phyloP scores from a whole-genome alignment of 2,113 vertebrate species.

The Thalassoma bifasciatum region DNA sequence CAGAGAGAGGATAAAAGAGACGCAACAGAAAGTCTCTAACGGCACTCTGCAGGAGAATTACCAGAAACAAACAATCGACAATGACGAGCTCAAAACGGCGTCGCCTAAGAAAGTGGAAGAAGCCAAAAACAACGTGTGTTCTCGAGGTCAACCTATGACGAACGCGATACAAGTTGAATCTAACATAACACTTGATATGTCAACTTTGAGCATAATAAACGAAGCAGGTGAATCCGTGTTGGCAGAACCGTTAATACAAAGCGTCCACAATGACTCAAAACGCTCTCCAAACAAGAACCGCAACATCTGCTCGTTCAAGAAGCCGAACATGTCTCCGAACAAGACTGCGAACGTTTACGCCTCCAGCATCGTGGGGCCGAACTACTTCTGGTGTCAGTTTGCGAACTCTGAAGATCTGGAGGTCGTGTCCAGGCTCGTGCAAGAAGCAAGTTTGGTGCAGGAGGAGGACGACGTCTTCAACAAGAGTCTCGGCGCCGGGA shows the following conservation, averaged over 20 bases:
- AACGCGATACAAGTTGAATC: too few relatives aligned
- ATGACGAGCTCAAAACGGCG: not conserved
- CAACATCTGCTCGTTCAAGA: slow-evolving; percentile 51
- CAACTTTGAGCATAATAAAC: not conserved
- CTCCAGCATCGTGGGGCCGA: slow-evolving; percentile 80
- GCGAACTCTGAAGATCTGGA: slow-evolving; percentile 74
- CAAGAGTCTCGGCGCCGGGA: slow-evolving; percentile 71
- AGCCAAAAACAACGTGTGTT: not conserved
- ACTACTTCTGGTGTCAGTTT: slow-evolving; percentile 88
- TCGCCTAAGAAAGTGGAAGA: not conserved
- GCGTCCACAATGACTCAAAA: slow-evolving; percentile 59
- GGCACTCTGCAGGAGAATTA: not conserved
- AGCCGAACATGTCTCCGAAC: slow-evolving; percentile 73
- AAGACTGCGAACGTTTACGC: slow-evolving; percentile 77
- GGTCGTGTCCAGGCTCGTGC: slow-evolving; percentile 77
- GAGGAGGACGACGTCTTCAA: slow-evolving; percentile 11
- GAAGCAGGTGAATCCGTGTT: not conserved
- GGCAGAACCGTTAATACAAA: not conserved
- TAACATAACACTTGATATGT: too few relatives aligned
- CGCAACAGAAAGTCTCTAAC: not conserved
- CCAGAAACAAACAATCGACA: too few relatives aligned
- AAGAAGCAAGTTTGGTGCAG: slow-evolving; percentile 70
- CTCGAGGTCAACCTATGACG: too few relatives aligned
- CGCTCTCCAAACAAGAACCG: slow-evolving; percentile 61
- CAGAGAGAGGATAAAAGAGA: slow-evolving; percentile 70